Conservation (phyloP, 1,140 invertebrate species). For the Trissolcus basalis region DNA sequence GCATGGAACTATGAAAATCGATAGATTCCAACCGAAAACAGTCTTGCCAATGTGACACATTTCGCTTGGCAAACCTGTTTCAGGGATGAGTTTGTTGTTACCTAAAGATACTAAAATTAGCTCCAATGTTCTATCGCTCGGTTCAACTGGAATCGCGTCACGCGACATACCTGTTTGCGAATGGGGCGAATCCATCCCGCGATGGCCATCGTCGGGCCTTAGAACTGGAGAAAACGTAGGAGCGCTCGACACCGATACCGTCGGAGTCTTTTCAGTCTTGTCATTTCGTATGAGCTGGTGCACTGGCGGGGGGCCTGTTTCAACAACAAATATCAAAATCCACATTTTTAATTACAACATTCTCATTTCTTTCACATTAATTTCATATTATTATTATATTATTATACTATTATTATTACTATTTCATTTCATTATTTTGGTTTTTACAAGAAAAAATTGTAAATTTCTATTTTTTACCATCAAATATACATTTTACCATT, state of each 20-base stretch:
- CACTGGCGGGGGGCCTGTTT: slow-evolving; percentile 73
- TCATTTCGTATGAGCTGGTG: slow-evolving; percentile 76
- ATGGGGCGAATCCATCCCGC: slow-evolving; percentile 75
- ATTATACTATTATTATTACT: no score
- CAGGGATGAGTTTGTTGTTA: not conserved
- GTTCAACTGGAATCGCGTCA: not conserved
- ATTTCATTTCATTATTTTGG: no score
- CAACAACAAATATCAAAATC: slow-evolving; percentile 1
- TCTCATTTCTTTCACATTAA: no score
- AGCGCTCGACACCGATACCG: slow-evolving; percentile 74
- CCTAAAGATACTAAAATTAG: slow-evolving; percentile 2
- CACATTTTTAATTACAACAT: not conserved
- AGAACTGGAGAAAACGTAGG: slow-evolving; percentile 74
- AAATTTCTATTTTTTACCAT: no score
- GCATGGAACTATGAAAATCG: no score
- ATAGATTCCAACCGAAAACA: no score
- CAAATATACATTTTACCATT: no score
- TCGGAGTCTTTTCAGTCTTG: slow-evolving; percentile 76
- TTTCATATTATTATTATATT: no score
- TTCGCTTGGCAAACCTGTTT: not conserved
- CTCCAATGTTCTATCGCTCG: not conserved
- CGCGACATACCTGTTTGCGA: slow-evolving; percentile 74
- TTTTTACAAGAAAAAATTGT: no score
- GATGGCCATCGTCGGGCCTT: slow-evolving; percentile 73
- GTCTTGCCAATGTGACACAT: no score